Evolutionary conservation across 2,888 invertebrate genomes (phyloP).

Genomic region (Trisateles emortualis): DNA sequence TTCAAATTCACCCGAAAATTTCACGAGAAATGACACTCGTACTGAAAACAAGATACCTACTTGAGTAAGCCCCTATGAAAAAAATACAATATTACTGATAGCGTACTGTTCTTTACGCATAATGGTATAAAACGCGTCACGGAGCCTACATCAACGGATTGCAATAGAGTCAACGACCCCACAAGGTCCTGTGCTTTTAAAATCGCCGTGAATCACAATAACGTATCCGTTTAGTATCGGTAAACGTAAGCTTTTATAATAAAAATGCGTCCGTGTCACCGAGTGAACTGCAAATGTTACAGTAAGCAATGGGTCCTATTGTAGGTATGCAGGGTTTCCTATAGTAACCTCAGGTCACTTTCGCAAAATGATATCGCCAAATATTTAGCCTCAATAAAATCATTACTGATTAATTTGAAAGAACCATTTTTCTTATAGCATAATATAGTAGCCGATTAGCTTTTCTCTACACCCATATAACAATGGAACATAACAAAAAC

Average conservation of each 20-base stretch:
- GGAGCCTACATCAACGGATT: background rate
- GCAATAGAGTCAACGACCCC: background rate
- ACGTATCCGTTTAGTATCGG: background rate
- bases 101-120: background rate
- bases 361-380: too few species aligned
- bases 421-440: background rate
- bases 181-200: background rate
- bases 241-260: background rate
- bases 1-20: constrained; percentile 19
- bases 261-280: too few species aligned
- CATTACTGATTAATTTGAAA: background rate
- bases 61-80: constrained; percentile 3
- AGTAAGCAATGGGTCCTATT: too few species aligned
- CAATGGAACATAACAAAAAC: constrained; percentile 9
- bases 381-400: too few species aligned
- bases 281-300: too few species aligned
- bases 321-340: too few species aligned
- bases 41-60: constrained; percentile 7
- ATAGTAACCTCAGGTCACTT: too few species aligned
- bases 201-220: background rate
- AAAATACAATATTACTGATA: background rate
- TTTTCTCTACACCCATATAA: constrained; percentile 3
- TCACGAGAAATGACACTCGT: too few species aligned
- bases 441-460: background rate
- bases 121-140: background rate